These are phyloP conservation scores for Archocentrus centrarchus DNA, from an alignment of 2,113 vertebrate species.

Conservation along the genomic window DNA sequence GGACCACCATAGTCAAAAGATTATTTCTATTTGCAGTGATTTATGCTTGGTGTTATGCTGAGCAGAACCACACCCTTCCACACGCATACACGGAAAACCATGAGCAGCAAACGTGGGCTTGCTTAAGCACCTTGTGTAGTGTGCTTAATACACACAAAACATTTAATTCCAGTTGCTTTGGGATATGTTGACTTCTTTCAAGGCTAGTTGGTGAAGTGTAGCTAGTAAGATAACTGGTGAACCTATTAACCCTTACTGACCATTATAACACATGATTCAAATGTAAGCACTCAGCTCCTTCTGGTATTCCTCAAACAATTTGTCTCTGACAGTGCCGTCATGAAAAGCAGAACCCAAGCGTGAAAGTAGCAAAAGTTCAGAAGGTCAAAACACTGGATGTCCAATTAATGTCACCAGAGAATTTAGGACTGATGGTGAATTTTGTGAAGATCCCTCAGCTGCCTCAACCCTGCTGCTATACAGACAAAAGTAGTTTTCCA, in stretches of 20 bases:
- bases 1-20: neutral
- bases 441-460: neutral
- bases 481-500: constrained; percentile 4
- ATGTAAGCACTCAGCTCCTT: neutral
- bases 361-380: neutral
- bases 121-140: neutral
- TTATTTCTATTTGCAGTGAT: neutral
- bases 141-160: too few relatives aligned
- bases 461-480: neutral
- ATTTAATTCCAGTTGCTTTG: too few relatives aligned
- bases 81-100: neutral
- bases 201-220: too few relatives aligned
- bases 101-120: too few relatives aligned
- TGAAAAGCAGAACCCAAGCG: neutral
- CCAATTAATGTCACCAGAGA: neutral
- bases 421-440: neutral
- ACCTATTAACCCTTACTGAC: too few relatives aligned
- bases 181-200: too few relatives aligned
- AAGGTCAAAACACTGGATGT: neutral
- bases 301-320: neutral
- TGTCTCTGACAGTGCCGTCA: neutral
- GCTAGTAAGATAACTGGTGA: too few relatives aligned
- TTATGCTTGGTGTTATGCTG: neutral
- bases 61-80: neutral
- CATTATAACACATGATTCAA: too few relatives aligned